Conservation (phyloP, 37 sponge, comb jelly and placozoan species). For the Axinella damicornis region DNA sequence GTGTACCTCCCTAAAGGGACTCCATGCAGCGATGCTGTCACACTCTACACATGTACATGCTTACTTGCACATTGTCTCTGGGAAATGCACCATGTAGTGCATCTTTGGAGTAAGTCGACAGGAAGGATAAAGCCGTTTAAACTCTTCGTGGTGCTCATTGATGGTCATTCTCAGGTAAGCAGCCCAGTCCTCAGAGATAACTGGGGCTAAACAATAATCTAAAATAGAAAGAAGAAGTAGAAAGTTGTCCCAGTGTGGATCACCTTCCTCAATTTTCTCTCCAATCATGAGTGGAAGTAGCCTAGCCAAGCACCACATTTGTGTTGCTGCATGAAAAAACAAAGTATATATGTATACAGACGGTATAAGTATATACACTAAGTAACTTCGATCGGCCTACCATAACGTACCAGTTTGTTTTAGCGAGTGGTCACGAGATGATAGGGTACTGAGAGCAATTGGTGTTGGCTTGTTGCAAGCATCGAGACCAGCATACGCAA, state of each 20-base stretch:
- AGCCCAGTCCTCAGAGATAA: neutral
- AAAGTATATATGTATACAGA: no score
- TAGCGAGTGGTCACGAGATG: conserved; percentile 14
- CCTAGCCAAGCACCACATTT: conserved; percentile 68
- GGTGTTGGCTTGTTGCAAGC: conserved; percentile 21
- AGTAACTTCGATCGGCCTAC: neutral
- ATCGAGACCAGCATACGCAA: conserved; percentile 21
- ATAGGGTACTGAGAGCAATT: conserved; percentile 19
- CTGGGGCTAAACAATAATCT: conserved; percentile 58
- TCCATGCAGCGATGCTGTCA: no score
- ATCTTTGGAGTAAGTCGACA: conserved; percentile 49
- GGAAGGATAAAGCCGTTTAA: conserved; percentile 56
- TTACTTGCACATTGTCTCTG: conserved; percentile 57
- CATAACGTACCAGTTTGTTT: conserved; percentile 38
- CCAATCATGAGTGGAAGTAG: conserved; percentile 70
- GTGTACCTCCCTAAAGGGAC: no score
- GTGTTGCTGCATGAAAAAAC: conserved; percentile 33
- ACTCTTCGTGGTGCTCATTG: conserved; percentile 35
- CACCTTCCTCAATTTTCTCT: conserved; percentile 40
- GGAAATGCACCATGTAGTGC: conserved; percentile 72
- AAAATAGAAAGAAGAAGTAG: conserved; percentile 41
- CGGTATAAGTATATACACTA: neutral
- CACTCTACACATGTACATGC: neutral
- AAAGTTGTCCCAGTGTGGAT: conserved; percentile 57
- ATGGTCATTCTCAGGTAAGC: conserved; percentile 21